Base-by-base conservation (phyloP, 2,113 vertebrate species). In the Catharus minimus region DNA sequence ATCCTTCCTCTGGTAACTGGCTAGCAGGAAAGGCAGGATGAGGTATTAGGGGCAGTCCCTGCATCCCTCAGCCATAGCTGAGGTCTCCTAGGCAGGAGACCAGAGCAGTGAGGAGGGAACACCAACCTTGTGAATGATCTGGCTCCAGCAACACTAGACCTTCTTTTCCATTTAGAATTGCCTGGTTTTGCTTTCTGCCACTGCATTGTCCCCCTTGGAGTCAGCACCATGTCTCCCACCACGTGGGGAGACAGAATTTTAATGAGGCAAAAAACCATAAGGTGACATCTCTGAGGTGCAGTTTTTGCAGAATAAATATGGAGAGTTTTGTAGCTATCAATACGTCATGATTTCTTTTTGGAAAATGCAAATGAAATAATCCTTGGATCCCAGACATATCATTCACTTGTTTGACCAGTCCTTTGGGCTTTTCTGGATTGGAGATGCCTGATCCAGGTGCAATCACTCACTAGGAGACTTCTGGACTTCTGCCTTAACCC, bases 301-400 rank as follows among this genome's bases (percentile, higher is more conserved):
- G 3, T 23, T 68, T 79, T 20, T 6, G 1, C 13, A 53, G 26
- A 61, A 85, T 32, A 32, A 38, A 65, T 21, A 30, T 1, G 0
- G 33, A 88, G 33, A 69, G 15, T 69, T 88, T 38, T 76, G 58
- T 53, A 62, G 11, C 55, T 73, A 12, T 64, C 38, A 72, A 7
- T 11, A 79, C 44, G 32, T 41, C 6, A 4, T 68, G 41, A 82
- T 50, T 79, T 23, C 73, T 62, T 43, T 80, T 57, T 10, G 57
- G 86, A 80, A 88, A 79, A 91, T 22, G 21, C 15, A 86, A 89
- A 90, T 38, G 5, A 73, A 91, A 69, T 53, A 86, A 81, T 75
- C 27, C 28, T 47, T 83, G 73, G 30, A 67, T 52, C 49, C 66
- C 2, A 11, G 30, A 47, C n/a, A 33, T 4, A 33, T 71, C 71